phyloP scores from a whole-genome alignment of 2,113 vertebrate genomes.

The Emydocephalus ijimae region DNA sequence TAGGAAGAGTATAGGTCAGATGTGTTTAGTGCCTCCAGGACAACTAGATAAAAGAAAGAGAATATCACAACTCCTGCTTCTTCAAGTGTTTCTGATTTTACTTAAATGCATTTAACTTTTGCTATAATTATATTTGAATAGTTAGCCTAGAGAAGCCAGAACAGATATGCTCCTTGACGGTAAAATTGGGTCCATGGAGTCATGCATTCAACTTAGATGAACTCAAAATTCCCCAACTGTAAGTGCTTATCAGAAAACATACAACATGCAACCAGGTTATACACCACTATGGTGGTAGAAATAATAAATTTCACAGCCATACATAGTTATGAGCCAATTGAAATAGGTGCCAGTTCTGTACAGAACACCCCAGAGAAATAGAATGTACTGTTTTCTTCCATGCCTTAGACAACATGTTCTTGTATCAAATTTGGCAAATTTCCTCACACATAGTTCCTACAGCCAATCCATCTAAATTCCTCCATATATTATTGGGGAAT shows the following conservation, averaged over 20 bases:
- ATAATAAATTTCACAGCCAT: not conserved
- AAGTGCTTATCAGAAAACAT: not conserved
- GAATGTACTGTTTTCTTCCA: not conserved
- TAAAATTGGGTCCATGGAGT: not conserved
- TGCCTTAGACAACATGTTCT: slow-evolving; percentile 5
- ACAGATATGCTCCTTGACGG: not conserved
- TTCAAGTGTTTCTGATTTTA: not conserved
- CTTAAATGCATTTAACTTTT: not conserved
- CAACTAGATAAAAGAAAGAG: not conserved
- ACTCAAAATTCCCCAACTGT: not conserved
- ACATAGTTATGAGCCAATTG: not conserved
- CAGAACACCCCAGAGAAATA: not conserved
- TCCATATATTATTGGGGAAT: not conserved
- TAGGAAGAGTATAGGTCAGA: not conserved
- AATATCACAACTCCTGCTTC: not conserved
- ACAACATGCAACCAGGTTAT: not conserved
- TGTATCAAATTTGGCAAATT: not conserved
- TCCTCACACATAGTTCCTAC: not conserved
- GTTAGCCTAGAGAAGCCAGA: not conserved
- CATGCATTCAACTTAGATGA: not conserved
- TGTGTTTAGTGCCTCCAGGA: not conserved
- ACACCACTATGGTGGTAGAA: not conserved
- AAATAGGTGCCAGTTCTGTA: slow-evolving; percentile 6
- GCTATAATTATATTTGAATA: not conserved
- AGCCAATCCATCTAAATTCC: not conserved